Conservation (phyloP, 2,797 vertebrate species). For the Phataginus tetradactyla region DNA sequence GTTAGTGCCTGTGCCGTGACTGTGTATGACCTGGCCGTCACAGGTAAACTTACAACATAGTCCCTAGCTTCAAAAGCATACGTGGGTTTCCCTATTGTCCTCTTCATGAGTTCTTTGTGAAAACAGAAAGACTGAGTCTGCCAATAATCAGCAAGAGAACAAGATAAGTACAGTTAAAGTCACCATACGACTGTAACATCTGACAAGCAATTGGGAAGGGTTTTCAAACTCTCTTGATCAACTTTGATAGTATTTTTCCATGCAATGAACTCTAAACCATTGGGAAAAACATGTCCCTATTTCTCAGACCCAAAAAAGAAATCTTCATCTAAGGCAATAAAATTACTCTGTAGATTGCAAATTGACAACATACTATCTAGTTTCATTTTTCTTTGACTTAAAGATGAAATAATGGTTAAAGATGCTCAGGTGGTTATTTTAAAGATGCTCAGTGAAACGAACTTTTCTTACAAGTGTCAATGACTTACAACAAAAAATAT, state of each 20-base stretch:
- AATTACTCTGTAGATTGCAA: background rate
- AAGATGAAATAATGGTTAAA: background rate
- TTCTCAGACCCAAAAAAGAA: background rate
- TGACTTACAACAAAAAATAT: constrained; percentile 30
- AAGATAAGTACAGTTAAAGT: constrained; percentile 81
- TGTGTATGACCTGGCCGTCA: constrained; percentile 79
- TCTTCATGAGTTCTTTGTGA: constrained; percentile 99
- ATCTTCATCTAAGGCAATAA: background rate
- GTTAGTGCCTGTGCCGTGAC: constrained; percentile 89
- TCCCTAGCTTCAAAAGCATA: constrained; percentile 98
- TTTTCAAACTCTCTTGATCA: constrained; percentile 10
- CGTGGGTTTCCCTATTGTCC: constrained; percentile 97
- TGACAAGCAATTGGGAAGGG: background rate
- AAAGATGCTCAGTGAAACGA: constrained; percentile 40
- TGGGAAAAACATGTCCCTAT: background rate
- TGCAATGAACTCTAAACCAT: background rate
- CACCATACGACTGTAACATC: background rate
- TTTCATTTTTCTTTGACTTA: constrained; percentile 45
- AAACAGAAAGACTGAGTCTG: constrained; percentile 94
- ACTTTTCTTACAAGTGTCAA: constrained; percentile 60
- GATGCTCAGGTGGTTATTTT: background rate
- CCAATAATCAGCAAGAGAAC: constrained; percentile 90
- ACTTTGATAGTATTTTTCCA: background rate
- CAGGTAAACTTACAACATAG: constrained; percentile 95
- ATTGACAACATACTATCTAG: background rate